Conservation (phyloP, 2,113 vertebrate species). For the sheep (Ovis aries) region ARS-UI_Ramb_v3.0 NC_056079.1:12054001-12054500, state of each 20-base stretch:
- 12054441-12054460: slow-evolving; percentile 42
- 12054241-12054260: not conserved
- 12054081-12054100: slow-evolving; percentile 16
- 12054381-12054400: slow-evolving; percentile 19
- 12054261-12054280: not conserved
- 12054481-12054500: slow-evolving; percentile 67
- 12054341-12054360: slow-evolving; percentile 17
- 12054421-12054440: slow-evolving; percentile 43
- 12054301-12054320: not conserved
- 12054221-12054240: not conserved
- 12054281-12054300: not conserved
- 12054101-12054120: slow-evolving; percentile 5
- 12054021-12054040: slow-evolving; percentile 47
- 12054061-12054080: slow-evolving; percentile 58
- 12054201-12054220: slow-evolving; percentile 3
- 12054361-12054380: slow-evolving; percentile 29
- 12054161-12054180: slow-evolving; percentile 37
- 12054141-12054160: slow-evolving; percentile 7
- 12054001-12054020: slow-evolving; percentile 44
- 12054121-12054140: slow-evolving; percentile 30
- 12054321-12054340: not conserved
- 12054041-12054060: slow-evolving; percentile 37
- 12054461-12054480: slow-evolving; percentile 23
- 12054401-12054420: slow-evolving; percentile 51
- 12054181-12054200: slow-evolving; percentile 21